Conservation (phyloP, 2,888 invertebrate genomes). For the Athalia circularis region DNA sequence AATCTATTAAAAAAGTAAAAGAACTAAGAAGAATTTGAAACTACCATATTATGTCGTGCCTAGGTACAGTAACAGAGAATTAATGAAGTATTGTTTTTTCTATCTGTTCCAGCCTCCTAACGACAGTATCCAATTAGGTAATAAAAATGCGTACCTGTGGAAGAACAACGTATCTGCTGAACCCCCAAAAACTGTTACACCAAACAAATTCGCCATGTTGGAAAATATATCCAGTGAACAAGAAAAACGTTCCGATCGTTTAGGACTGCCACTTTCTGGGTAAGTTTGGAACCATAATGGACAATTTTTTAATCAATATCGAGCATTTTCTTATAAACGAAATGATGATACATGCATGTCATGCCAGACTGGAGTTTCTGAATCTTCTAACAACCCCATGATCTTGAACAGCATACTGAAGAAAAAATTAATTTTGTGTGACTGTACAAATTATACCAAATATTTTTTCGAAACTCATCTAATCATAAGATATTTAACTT, state of each 20-base stretch:
- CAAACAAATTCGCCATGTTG: conserved; percentile 75
- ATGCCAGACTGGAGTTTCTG: conserved; percentile 70
- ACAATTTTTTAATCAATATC: background rate
- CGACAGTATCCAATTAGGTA: conserved; percentile 75
- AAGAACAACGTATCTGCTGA: conserved; percentile 50
- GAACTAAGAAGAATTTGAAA: background rate
- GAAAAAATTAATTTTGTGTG: background rate
- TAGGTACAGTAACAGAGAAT: background rate
- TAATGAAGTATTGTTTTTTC: conserved; percentile 15
- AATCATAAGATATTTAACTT: conserved; percentile 46
- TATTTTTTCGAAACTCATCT: conserved; percentile 12
- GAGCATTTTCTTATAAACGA: background rate
- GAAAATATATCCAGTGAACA: conserved; percentile 72
- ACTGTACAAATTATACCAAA: background rate
- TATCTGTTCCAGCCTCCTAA: conserved; percentile 68
- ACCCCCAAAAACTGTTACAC: conserved; percentile 65
- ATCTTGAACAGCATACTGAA: conserved; percentile 54
- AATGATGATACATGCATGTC: conserved; percentile 51
- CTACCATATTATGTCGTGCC: background rate
- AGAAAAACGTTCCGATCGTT: conserved; percentile 58
- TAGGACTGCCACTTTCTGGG: conserved; percentile 65
- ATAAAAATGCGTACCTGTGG: conserved; percentile 69
- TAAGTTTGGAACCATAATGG: conserved; percentile 53
- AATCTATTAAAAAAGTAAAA: conserved; percentile 13
- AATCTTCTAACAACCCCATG: conserved; percentile 61